These are phyloP conservation scores for Lepus townsendii DNA, from an alignment of 2,797 vertebrate genomes.

Conservation along the genomic window DNA sequence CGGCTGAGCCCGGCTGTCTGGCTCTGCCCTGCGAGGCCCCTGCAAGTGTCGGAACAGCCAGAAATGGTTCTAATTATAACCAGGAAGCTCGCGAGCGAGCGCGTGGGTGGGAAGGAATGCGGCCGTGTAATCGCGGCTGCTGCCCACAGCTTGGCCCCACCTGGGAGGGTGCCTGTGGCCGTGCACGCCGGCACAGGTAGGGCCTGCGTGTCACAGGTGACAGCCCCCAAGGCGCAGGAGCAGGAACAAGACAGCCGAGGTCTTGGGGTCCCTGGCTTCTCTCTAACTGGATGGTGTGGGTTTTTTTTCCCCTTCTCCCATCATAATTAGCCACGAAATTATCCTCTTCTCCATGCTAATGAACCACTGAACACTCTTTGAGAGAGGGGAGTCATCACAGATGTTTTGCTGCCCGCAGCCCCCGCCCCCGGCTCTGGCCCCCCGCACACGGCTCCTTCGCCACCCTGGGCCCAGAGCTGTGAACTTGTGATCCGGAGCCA, in stretches of 20 bases:
- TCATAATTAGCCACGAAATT: slow-evolving; percentile 64
- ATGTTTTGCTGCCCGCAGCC: not conserved
- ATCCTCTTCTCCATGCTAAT: slow-evolving; percentile 59
- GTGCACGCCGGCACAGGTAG: slow-evolving; percentile 71
- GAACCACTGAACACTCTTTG: slow-evolving; percentile 53
- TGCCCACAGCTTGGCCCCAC: slow-evolving; percentile 80
- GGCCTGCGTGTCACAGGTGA: slow-evolving; percentile 79
- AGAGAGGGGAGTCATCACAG: not conserved
- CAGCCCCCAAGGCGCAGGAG: slow-evolving; percentile 70
- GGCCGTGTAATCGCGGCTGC: slow-evolving; percentile 87
- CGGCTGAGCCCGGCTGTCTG: not conserved
- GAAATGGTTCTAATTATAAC: slow-evolving; percentile 89
- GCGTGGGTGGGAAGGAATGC: slow-evolving; percentile 90
- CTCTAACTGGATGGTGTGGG: not conserved
- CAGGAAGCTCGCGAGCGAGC: slow-evolving; percentile 88
- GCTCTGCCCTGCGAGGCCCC: slow-evolving; percentile 1
- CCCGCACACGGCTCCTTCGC: not conserved
- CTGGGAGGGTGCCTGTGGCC: slow-evolving; percentile 85
- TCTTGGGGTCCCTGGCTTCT: not conserved
- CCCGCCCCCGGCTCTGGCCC: slow-evolving; percentile 27
- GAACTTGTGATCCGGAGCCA: slow-evolving; percentile 54
- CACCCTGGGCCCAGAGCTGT: not conserved
- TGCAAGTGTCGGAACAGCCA: slow-evolving; percentile 79
- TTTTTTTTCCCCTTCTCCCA: not conserved
- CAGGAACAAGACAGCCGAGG: slow-evolving; percentile 79